These are phyloP conservation scores for Tipula confusa DNA, from an alignment of 2,888 invertebrate genomes.

Conservation along the genomic window DNA sequence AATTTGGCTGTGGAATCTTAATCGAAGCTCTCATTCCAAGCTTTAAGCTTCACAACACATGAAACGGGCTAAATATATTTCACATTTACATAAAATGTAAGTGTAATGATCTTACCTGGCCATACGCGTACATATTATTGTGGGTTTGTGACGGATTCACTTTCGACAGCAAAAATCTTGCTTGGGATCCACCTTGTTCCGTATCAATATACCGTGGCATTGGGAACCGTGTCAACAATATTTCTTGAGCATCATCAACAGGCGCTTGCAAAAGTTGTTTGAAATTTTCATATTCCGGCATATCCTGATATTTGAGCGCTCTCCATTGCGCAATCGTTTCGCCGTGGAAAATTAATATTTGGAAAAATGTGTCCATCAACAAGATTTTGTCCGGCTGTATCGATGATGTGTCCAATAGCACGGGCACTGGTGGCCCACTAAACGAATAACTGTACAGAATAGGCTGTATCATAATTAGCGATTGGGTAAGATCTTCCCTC, in stretches of 20 bases:
- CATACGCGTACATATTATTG: conserved; percentile 97
- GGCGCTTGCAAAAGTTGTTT: conserved; percentile 94
- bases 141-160: conserved; percentile 99
- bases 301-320: conserved; percentile 90
- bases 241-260: conserved; percentile 95
- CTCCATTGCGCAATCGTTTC: conserved; percentile 99
- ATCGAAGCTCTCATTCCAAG: neutral
- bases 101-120: conserved; percentile 54
- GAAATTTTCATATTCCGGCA: conserved; percentile 97
- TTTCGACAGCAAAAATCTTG: conserved; percentile 95
- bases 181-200: conserved; percentile 98
- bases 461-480: conserved; percentile 99
- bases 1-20: neutral
- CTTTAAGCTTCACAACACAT: conserved; percentile 16
- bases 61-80: neutral
- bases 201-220: conserved; percentile 99
- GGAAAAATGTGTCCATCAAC: conserved; percentile 99
- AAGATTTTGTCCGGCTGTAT: conserved; percentile 96
- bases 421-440: conserved; percentile 95
- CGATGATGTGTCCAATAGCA: conserved; percentile 92
- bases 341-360: conserved; percentile 98
- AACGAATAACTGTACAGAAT: conserved; percentile 98
- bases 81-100: neutral
- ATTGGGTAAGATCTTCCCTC: conserved; percentile 95
- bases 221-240: conserved; percentile 92